These are phyloP conservation scores for Amphiprion ocellaris DNA, from an alignment of 2,113 vertebrate genomes.

Conservation along the genomic window DNA sequence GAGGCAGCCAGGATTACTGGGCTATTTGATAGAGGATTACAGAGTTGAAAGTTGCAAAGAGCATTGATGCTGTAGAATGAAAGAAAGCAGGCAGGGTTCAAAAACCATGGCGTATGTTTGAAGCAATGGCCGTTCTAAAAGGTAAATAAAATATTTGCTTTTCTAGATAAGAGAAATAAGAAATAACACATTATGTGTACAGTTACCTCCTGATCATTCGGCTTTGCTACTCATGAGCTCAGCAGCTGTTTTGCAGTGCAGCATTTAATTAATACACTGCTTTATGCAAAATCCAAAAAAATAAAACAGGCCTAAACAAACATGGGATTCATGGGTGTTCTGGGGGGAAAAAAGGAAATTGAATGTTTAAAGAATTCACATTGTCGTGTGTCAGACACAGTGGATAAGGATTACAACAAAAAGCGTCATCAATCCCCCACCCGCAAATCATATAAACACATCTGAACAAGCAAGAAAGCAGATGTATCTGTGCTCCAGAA, in stretches of 20 bases:
- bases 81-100: slow-evolving; percentile 56
- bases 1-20: slow-evolving; percentile 79
- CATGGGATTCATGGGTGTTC: neutral
- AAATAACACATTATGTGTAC: neutral
- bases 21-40: slow-evolving; percentile 82
- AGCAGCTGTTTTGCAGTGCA: neutral
- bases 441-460: slow-evolving; percentile 58
- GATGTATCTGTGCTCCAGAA: slow-evolving; percentile 53
- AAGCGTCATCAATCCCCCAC: slow-evolving; percentile 50
- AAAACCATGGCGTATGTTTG: slow-evolving; percentile 32
- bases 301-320: slow-evolving; percentile 7
- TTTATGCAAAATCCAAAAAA: slow-evolving; percentile 7
- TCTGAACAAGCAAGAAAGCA: slow-evolving; percentile 54
- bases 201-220: neutral
- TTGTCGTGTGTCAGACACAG: slow-evolving; percentile 37
- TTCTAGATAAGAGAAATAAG: neutral
- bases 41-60: slow-evolving; percentile 81
- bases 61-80: slow-evolving; percentile 76
- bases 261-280: neutral
- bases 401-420: slow-evolving; percentile 63
- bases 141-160: neutral
- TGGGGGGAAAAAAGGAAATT: slow-evolving; percentile 8
- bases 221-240: neutral
- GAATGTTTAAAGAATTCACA: slow-evolving; percentile 9
- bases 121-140: slow-evolving; percentile 1